phyloP scores from a whole-genome alignment of 2,888 invertebrate species.

The Colletes collaris region DNA sequence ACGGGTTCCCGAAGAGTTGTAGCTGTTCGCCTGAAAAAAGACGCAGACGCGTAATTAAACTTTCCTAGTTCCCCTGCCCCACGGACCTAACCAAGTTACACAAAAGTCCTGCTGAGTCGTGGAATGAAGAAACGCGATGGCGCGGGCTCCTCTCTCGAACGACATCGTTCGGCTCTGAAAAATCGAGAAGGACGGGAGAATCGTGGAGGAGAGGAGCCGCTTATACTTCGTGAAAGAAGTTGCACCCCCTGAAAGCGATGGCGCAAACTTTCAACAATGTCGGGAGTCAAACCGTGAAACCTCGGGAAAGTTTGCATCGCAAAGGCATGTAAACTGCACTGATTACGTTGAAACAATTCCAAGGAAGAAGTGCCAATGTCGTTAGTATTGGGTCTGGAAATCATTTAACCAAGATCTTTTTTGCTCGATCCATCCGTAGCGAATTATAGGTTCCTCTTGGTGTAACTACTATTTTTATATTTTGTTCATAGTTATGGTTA shows the following conservation, averaged over 20 bases:
- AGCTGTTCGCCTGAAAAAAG: constrained; percentile 42
- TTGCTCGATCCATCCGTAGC: too few relatives aligned
- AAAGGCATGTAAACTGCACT: constrained; percentile 17
- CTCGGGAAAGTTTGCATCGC: constrained; percentile 15
- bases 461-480: too few relatives aligned
- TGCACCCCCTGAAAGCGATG: not conserved
- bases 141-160: constrained; percentile 13
- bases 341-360: constrained; percentile 20
- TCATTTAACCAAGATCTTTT: too few relatives aligned
- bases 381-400: not conserved
- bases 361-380: not conserved
- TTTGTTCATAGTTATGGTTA: too few relatives aligned
- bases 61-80: constrained; percentile 43
- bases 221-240: constrained; percentile 9
- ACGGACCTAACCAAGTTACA: constrained; percentile 51
- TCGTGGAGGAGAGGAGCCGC: not conserved
- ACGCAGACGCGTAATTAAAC: constrained; percentile 63
- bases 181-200: constrained; percentile 27
- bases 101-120: constrained; percentile 47
- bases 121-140: constrained; percentile 29
- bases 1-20: constrained; percentile 38
- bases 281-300: constrained; percentile 15
- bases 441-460: too few relatives aligned
- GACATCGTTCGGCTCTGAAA: constrained; percentile 35
- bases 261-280: constrained; percentile 24